A percentile compares a stretch with the other conserved stretches of the same genome.
phyloP scores from a whole-genome alignment of 2,113 vertebrate species.

The Nymphicus hollandicus region DNA sequence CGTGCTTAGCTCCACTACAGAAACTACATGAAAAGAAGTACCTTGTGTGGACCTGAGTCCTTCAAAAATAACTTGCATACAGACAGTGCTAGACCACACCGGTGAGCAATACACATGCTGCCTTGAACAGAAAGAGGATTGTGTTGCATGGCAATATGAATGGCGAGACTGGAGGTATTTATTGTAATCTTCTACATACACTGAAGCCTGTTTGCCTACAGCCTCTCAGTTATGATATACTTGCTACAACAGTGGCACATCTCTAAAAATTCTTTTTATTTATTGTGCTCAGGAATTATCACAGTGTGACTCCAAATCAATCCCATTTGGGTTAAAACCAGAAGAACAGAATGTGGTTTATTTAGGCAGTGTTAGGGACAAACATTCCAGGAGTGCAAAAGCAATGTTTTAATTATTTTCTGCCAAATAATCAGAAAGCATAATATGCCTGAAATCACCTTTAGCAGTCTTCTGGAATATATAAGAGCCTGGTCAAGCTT shows the following conservation, averaged over 20 bases:
- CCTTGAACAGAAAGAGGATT: background rate
- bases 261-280: background rate
- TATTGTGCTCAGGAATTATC: background rate
- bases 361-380: background rate
- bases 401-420: background rate
- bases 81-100: background rate
- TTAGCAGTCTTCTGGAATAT: background rate
- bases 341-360: background rate
- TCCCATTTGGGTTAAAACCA: background rate
- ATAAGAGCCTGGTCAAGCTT: background rate
- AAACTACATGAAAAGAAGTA: background rate
- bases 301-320: background rate
- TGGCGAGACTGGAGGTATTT: background rate
- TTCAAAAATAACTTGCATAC: background rate
- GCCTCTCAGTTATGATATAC: background rate
- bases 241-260: background rate
- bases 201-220: background rate
- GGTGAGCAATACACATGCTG: background rate
- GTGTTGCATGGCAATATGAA: background rate
- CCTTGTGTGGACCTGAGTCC: background rate
- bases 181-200: background rate
- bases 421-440: background rate
- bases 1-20: background rate
- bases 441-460: background rate
- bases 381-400: background rate